Evolutionary conservation across 2,888 invertebrate species (phyloP), one percentile per base, ranked within the genome.

Genomic region (Nemotelus nigrinus): DNA sequence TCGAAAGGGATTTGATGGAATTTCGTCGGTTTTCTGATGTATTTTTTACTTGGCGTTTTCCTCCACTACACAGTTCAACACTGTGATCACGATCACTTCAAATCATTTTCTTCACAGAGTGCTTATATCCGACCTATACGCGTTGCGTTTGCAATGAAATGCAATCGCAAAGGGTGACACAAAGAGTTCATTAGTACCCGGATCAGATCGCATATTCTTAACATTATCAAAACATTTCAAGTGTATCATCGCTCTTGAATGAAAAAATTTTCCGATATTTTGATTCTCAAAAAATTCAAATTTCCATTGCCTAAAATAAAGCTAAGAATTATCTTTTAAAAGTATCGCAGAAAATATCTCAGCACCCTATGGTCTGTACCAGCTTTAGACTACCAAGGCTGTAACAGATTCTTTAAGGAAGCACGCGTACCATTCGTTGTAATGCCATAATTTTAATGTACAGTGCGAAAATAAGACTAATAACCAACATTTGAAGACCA

Each of bases 391-490:
- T 44, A 64, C 43, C 64, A 53, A 63, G 45, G 39, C 63, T 25
- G 25, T 63, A 50, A 44, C 53, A 55, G 76, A 65, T 2, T 45
- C 53, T 72, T 48, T 45, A 58, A 72, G 76, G 64, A 45, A 65
- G 64, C 76, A 65, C 76, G 76, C 76, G 76, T 53, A 65, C 65
- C 70, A 70, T 58, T 47, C 72, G 72, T 47, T 48, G 57, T 65
- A 64, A 76, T 74, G 60, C 60, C 74, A 63, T 74, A 74, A 63
- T 74, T 77, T 77, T 71, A 63, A 63, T 77, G 77, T 77, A 70
- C 80, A 79, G 81, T 80, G 81, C 81, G 80, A 81, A 81, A 79
- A 78, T 79, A 80, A 80, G 79, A 80, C 80, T 81, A 81, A 81
- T 81, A 81, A 80, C 80, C 80, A 79, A 78, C 79, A 77, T 78